Percentiles rank a stretch among this genome's conserved stretches.
These are phyloP conservation scores for Eudemis profundana DNA, from an alignment of 2,888 invertebrate genomes.

Conservation along the genomic window DNA sequence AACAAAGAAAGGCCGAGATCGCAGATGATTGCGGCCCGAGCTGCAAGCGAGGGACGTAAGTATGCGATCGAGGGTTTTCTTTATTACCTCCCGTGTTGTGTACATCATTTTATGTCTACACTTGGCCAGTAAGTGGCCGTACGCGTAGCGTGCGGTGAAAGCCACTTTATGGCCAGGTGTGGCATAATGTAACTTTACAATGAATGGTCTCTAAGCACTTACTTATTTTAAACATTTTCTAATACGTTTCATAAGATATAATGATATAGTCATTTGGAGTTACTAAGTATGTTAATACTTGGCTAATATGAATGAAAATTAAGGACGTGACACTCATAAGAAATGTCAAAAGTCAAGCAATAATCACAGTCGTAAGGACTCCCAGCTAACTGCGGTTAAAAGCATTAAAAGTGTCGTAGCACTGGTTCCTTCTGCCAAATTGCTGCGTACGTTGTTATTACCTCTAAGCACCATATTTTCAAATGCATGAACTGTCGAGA, in stretches of 20 bases:
- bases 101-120: too few species aligned
- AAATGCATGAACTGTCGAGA: conserved; percentile 20
- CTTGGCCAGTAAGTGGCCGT: too few species aligned
- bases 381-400: conserved; percentile 26
- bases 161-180: too few species aligned
- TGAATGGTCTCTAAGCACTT: too few species aligned
- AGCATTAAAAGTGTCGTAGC: conserved; percentile 21
- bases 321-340: not conserved
- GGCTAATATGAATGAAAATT: not conserved
- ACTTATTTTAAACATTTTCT: too few species aligned
- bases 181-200: too few species aligned
- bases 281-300: not conserved
- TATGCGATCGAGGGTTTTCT: too few species aligned
- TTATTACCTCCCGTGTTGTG: too few species aligned
- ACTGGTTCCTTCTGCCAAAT: conserved; percentile 27
- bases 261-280: not conserved
- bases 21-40: too few species aligned
- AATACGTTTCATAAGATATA: not conserved
- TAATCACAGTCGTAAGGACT: conserved; percentile 28
- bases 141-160: too few species aligned
- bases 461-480: conserved; percentile 24
- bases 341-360: conserved; percentile 18
- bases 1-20: too few species aligned
- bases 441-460: conserved; percentile 24
- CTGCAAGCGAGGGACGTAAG: too few species aligned